Conservation (phyloP, 2,113 vertebrate genomes). For the Asarcornis scutulata region DNA sequence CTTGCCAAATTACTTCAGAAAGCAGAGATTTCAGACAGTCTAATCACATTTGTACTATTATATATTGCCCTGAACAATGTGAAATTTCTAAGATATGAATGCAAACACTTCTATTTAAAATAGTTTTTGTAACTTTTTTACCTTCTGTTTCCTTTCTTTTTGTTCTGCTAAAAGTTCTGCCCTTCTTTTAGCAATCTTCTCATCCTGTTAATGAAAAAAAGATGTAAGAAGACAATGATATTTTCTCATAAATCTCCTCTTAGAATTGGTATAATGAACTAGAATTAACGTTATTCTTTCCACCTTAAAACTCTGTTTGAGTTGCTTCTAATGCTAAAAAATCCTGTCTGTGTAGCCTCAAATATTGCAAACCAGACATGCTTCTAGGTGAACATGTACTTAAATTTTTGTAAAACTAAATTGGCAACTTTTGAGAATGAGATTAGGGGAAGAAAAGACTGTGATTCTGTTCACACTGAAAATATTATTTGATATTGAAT, state of each 20-base stretch:
- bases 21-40: background rate
- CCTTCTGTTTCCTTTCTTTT: constrained; percentile 67
- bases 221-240: background rate
- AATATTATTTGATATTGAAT: background rate
- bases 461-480: background rate
- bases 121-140: constrained; percentile 33
- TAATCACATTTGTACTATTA: background rate
- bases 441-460: too few species aligned
- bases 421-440: background rate
- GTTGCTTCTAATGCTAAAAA: background rate
- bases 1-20: background rate
- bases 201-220: constrained; percentile 76
- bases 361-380: background rate
- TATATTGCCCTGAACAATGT: background rate
- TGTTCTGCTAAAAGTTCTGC: constrained; percentile 84
- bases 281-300: background rate
- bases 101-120: background rate
- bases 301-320: background rate
- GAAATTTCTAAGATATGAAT: background rate
- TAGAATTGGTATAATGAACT: background rate
- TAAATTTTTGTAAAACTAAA: background rate
- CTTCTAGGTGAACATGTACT: background rate
- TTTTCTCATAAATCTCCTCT: background rate
- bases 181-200: constrained; percentile 83
- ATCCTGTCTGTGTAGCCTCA: background rate